Conservation (phyloP, 2,797 vertebrate species). For the Hippopotamyrus pictus region DNA sequence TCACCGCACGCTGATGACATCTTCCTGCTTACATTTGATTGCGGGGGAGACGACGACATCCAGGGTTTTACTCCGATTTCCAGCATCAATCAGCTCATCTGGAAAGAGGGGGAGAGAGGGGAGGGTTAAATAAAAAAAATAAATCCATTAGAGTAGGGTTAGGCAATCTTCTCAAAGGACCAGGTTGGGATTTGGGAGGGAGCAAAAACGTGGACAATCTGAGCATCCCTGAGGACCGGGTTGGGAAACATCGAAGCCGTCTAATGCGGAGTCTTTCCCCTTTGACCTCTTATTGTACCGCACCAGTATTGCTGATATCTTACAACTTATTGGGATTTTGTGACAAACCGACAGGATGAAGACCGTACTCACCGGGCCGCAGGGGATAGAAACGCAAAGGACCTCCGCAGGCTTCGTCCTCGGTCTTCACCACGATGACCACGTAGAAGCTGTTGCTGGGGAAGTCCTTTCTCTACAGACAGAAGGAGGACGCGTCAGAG, state of each 20-base stretch:
- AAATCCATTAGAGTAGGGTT: not conserved
- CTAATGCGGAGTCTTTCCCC: not conserved
- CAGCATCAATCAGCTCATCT: conserved; percentile 81
- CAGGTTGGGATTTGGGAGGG: not conserved
- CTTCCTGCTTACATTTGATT: conserved; percentile 71
- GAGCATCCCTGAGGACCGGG: not conserved
- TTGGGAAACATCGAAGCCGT: not conserved
- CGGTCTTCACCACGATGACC: conserved; percentile 93
- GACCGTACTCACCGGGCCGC: conserved; percentile 38
- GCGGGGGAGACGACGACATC: conserved; percentile 79
- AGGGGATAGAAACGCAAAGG: conserved; percentile 82
- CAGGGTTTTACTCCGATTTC: conserved; percentile 81
- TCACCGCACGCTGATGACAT: not conserved
- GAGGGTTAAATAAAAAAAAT: not conserved
- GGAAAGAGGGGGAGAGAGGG: conserved; percentile 7
- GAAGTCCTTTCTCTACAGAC: conserved; percentile 82
- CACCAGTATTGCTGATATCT: not conserved
- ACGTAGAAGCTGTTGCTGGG: conserved; percentile 93
- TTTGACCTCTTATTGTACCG: not conserved
- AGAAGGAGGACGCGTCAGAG: not conserved
- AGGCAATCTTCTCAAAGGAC: not conserved
- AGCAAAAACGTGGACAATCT: not conserved
- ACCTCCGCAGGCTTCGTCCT: conserved; percentile 87
- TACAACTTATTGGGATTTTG: not conserved
- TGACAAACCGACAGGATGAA: not conserved